These are phyloP conservation scores for Styela clava DNA, from an alignment of 23 tunicate genomes.

Conservation along the genomic window DNA sequence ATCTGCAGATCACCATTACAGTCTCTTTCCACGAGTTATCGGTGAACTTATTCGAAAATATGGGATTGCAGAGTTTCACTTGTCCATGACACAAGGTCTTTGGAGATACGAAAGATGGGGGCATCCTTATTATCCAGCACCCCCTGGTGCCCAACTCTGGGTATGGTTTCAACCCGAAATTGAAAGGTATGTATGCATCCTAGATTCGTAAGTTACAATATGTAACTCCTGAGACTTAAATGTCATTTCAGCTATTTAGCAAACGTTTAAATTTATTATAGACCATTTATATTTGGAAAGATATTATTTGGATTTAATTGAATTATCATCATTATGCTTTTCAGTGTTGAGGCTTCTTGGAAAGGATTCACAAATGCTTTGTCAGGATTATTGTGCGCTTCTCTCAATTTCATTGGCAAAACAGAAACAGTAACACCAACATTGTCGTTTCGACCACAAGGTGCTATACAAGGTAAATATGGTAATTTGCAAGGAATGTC, in stretches of 20 bases:
- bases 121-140: conserved; percentile 52
- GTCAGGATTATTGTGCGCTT: conserved; percentile 71
- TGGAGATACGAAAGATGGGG: conserved; percentile 87
- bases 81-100: conserved; percentile 79
- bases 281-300: too few relatives aligned
- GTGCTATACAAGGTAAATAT: conserved; percentile 29
- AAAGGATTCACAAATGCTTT: conserved; percentile 71
- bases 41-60: conserved; percentile 68
- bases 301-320: too few relatives aligned
- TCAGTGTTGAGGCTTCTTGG: conserved; percentile 72
- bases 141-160: conserved; percentile 89
- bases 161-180: conserved; percentile 74
- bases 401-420: conserved; percentile 53
- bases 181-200: conserved; percentile 2
- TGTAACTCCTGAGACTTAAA: too few relatives aligned
- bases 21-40: conserved; percentile 66
- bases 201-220: too few relatives aligned
- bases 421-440: conserved; percentile 57
- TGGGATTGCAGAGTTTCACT: conserved; percentile 68
- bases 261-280: too few relatives aligned
- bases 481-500: too few relatives aligned
- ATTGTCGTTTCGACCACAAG: conserved; percentile 55
- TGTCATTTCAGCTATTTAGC: too few relatives aligned
- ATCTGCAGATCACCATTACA: conserved; percentile 50
- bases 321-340: too few relatives aligned